Conservation (phyloP, 2,113 vertebrate genomes). For the Myotis lucifugus region DNA sequence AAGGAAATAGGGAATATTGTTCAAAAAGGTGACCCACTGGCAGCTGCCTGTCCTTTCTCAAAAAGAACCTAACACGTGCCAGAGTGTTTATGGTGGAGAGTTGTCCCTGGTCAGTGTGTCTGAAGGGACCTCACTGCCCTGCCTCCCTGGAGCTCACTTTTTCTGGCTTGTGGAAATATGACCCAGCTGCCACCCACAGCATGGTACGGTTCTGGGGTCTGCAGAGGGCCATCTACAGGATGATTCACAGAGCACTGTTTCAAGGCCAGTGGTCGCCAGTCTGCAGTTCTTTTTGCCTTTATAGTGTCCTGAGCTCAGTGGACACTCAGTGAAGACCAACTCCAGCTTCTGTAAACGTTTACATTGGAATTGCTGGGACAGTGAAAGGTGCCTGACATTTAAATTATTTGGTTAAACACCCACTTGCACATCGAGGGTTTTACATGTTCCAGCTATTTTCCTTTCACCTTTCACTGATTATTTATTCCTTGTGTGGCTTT, state of each 20-base stretch:
- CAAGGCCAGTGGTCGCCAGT: not conserved
- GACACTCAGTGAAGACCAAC: not conserved
- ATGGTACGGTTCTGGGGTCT: not conserved
- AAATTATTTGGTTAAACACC: not conserved
- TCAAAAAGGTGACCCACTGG: not conserved
- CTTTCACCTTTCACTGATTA: constrained; percentile 24
- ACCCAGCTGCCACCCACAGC: not conserved
- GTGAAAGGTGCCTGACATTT: not conserved
- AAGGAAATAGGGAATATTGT: not conserved
- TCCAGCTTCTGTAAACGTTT: not conserved
- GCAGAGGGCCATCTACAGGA: not conserved
- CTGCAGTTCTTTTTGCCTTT: not conserved
- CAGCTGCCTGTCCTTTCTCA: not conserved
- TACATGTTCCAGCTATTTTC: not conserved
- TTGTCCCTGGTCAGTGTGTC: not conserved
- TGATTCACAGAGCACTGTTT: not conserved
- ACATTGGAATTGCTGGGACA: not conserved
- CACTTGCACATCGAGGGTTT: not conserved
- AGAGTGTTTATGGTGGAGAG: not conserved
- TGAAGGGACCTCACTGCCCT: not conserved
- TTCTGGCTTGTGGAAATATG: not conserved
- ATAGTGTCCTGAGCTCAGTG: not conserved
- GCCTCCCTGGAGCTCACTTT: not conserved
- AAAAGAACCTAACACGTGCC: not conserved
- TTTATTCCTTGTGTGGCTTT: not conserved